Evolutionary conservation across 2,888 invertebrate genomes (phyloP).

Genomic region (Agriopis aurantiaria): DNA sequence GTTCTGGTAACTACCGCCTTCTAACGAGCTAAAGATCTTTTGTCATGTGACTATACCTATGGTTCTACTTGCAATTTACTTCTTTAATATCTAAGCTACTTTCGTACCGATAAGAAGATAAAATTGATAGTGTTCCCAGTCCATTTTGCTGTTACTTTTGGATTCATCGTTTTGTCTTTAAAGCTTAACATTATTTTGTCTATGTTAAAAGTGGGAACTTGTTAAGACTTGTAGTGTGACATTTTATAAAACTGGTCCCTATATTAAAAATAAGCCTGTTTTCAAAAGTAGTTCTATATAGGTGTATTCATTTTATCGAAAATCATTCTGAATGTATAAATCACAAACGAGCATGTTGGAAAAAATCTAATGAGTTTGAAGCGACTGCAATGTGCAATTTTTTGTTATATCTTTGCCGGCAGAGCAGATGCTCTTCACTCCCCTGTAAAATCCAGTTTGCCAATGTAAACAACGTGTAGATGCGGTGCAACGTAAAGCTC

Average conservation of each 20-base stretch:
- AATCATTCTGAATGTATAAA: not conserved
- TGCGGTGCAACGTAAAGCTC: slow-evolving; percentile 53
- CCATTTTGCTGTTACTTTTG: not conserved
- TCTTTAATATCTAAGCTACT: not conserved
- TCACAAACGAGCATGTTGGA: not conserved
- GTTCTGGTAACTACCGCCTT: slow-evolving; percentile 1
- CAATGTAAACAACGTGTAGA: slow-evolving; percentile 63
- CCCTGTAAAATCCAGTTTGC: slow-evolving; percentile 42
- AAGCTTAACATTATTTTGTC: not conserved
- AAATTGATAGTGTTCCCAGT: not conserved
- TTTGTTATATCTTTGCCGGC: slow-evolving; percentile 1
- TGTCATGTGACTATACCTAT: not conserved
- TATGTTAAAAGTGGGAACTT: slow-evolving; percentile 6
- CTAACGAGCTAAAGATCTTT: not conserved
- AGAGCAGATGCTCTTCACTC: slow-evolving; percentile 36
- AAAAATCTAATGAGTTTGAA: not conserved
- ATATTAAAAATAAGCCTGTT: slow-evolving; percentile 23
- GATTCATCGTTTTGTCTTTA: not conserved
- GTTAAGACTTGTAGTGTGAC: slow-evolving; percentile 22
- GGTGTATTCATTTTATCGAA: not conserved
- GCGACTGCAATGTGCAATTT: not conserved
- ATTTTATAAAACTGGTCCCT: slow-evolving; percentile 27
- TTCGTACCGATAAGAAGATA: not conserved
- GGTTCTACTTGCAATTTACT: not conserved
- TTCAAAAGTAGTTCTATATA: slow-evolving; percentile 1